Percentiles rank a stretch among this genome's conserved stretches.
Evolutionary conservation across 2,888 invertebrate genomes (phyloP).

Genomic region (Macaria notata): DNA sequence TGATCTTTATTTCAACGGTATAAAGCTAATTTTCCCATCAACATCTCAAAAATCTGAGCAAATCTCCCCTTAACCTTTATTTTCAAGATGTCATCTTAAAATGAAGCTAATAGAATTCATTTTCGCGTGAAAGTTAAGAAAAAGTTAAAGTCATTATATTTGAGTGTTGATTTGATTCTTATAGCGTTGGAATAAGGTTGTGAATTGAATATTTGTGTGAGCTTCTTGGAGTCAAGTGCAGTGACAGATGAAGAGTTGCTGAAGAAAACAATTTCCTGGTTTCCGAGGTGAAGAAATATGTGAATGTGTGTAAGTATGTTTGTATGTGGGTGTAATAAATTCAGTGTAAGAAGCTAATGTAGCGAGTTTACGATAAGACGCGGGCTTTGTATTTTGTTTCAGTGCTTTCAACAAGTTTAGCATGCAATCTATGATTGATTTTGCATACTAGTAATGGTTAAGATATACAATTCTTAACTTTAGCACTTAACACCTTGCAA

Average conservation of each 20-base stretch:
- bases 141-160: background rate
- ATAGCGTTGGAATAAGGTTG: slow-evolving; percentile 9
- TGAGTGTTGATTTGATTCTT: background rate
- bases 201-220: slow-evolving; percentile 1
- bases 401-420: too few species aligned
- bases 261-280: slow-evolving; percentile 13
- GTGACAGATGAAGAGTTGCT: slow-evolving; percentile 19
- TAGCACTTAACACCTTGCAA: too few species aligned
- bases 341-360: slow-evolving; percentile 9
- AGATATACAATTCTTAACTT: too few species aligned
- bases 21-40: slow-evolving; percentile 2
- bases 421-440: too few species aligned
- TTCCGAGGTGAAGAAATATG: slow-evolving; percentile 9
- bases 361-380: slow-evolving; percentile 2
- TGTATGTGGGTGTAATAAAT: slow-evolving; percentile 8
- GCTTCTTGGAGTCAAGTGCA: slow-evolving; percentile 14
- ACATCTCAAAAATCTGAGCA: too few species aligned
- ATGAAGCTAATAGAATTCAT: background rate
- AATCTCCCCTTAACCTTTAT: too few species aligned
- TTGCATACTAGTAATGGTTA: too few species aligned
- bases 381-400: too few species aligned
- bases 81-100: too few species aligned
- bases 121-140: background rate
- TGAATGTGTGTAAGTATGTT: background rate
- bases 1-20: slow-evolving; percentile 1